phyloP scores from a whole-genome alignment of 1,140 invertebrate species.

The Philotrypesis tridentata region DNA sequence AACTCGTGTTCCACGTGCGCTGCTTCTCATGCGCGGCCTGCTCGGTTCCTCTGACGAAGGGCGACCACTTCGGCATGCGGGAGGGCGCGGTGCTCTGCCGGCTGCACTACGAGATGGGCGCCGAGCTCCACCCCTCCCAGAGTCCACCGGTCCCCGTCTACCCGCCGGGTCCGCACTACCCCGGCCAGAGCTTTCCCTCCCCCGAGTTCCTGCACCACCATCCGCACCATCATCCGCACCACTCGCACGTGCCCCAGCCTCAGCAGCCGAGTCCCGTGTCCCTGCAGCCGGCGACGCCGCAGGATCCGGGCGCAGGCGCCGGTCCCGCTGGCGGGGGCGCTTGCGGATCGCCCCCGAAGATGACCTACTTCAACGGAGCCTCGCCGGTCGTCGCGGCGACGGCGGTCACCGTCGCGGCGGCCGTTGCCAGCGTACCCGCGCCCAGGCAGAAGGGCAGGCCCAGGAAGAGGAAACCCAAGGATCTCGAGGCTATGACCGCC shows the following conservation, averaged over 20 bases:
- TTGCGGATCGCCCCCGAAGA: slow-evolving; percentile 70
- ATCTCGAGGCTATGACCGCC: slow-evolving; percentile 87
- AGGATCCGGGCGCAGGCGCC: slow-evolving; percentile 48
- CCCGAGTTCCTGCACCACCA: slow-evolving; percentile 75
- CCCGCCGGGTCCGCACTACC: slow-evolving; percentile 75
- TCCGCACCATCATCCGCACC: slow-evolving; percentile 68
- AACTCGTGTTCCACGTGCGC: slow-evolving; percentile 94
- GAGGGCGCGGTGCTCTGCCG: slow-evolving; percentile 88
- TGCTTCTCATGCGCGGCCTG: slow-evolving; percentile 97
- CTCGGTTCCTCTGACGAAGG: slow-evolving; percentile 86
- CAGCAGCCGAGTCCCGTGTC: slow-evolving; percentile 70
- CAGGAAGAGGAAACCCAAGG: slow-evolving; percentile 92
- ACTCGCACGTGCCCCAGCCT: slow-evolving; percentile 54
- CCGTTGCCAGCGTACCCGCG: slow-evolving; percentile 72
- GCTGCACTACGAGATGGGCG: slow-evolving; percentile 87
- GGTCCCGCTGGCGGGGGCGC: slow-evolving; percentile 53
- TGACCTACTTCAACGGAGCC: slow-evolving; percentile 84
- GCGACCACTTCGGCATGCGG: slow-evolving; percentile 95
- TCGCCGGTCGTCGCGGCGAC: slow-evolving; percentile 74
- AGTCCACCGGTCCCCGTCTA: slow-evolving; percentile 74
- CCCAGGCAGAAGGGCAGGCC: slow-evolving; percentile 93
- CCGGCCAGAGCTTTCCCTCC: slow-evolving; percentile 73
- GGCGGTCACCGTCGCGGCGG: slow-evolving; percentile 52
- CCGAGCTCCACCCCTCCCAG: slow-evolving; percentile 78
- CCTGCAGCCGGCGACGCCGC: slow-evolving; percentile 66